Conservation (phyloP, 2,888 invertebrate species). For the Imbricaverruca yamaguchii region DNA sequence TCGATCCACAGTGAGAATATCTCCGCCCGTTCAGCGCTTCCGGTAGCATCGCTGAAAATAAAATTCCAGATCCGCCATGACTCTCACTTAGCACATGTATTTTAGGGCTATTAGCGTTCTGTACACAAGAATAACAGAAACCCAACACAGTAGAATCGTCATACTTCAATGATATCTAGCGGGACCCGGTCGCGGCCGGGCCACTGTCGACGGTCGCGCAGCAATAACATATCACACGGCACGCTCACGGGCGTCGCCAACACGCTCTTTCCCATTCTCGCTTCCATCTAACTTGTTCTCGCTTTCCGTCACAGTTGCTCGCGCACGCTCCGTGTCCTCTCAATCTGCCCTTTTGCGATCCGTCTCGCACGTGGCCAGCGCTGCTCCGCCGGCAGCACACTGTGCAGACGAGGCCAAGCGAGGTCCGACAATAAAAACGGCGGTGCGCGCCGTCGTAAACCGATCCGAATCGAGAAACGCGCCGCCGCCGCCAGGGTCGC, state of each 20-base stretch:
- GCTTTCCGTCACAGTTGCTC: not conserved
- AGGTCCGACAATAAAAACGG: not conserved
- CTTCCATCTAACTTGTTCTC: not conserved
- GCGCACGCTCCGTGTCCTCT: not conserved
- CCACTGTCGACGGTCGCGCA: not conserved
- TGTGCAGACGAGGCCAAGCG: constrained; percentile 2
- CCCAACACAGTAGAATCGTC: constrained; percentile 17
- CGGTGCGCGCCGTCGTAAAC: not conserved
- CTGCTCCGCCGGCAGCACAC: not conserved
- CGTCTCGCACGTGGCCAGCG: too few species aligned
- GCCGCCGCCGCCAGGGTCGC: not conserved
- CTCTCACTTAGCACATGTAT: constrained; percentile 12
- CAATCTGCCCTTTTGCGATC: not conserved
- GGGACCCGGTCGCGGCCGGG: not conserved
- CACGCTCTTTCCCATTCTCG: not conserved
- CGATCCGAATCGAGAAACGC: not conserved
- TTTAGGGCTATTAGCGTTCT: constrained; percentile 21
- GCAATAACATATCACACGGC: constrained; percentile 14
- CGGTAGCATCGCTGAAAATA: too few species aligned
- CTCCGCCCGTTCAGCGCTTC: too few species aligned
- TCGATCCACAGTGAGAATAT: too few species aligned
- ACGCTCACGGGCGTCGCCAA: not conserved
- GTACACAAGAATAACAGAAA: constrained; percentile 20
- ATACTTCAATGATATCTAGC: not conserved
- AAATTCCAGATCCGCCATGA: too few species aligned